Conservation (phyloP, 2,888 invertebrate genomes). For the Phyto melanocephala region DNA sequence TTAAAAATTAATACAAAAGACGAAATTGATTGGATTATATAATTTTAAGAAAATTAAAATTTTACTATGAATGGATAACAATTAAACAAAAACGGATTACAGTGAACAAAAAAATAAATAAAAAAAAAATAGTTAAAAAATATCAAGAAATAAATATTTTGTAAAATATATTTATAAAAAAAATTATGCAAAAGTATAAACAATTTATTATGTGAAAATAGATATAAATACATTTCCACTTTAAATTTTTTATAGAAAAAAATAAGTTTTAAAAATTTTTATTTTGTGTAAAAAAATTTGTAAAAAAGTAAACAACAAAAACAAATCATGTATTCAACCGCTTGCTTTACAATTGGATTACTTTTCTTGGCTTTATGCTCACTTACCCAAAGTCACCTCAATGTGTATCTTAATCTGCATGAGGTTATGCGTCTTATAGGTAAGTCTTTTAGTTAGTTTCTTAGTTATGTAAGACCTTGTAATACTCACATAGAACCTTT, state of each 20-base stretch:
- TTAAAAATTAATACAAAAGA: not conserved
- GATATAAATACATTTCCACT: conserved; percentile 13
- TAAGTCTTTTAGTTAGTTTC: too few relatives aligned
- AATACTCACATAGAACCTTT: too few relatives aligned
- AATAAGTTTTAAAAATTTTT: not conserved
- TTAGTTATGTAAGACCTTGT: too few relatives aligned
- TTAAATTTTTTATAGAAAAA: not conserved
- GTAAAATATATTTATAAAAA: too few relatives aligned
- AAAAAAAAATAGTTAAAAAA: conserved; percentile 5
- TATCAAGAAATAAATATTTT: conserved; percentile 1
- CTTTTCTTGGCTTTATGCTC: conserved; percentile 70
- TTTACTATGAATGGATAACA: not conserved
- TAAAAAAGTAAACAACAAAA: not conserved
- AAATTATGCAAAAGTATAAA: not conserved
- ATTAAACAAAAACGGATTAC: conserved; percentile 34
- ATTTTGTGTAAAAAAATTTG: not conserved
- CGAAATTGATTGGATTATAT: not conserved
- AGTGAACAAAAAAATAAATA: conserved; percentile 24
- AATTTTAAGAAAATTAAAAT: not conserved
- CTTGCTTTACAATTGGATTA: conserved; percentile 74
- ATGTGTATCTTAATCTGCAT: conserved; percentile 76
- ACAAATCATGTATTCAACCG: conserved; percentile 48
- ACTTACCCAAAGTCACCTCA: conserved; percentile 73
- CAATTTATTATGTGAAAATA: conserved; percentile 13
- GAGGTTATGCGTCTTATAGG: conserved; percentile 77